A percentile compares a stretch with the other conserved stretches of the same genome.
Evolutionary conservation across 2,888 invertebrate species (phyloP).

Genomic region (Nomada ruficornis): DNA sequence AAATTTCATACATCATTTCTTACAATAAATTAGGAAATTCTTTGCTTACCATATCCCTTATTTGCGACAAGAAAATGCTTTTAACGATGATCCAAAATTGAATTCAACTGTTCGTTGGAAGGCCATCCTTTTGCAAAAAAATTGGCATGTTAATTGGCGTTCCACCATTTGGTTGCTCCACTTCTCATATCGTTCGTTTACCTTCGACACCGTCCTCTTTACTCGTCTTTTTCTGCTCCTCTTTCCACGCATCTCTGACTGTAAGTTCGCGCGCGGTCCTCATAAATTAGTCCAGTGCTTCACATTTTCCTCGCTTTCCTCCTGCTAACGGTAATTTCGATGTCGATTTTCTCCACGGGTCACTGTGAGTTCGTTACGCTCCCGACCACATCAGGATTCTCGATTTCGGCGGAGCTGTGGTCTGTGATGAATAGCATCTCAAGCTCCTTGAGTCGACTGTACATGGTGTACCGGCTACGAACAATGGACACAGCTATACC

Average conservation of each 20-base stretch:
- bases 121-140: constrained; percentile 90
- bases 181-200: constrained; percentile 18
- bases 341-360: constrained; percentile 13
- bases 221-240: not conserved
- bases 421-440: constrained; percentile 59
- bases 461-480: constrained; percentile 23
- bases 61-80: constrained; percentile 92
- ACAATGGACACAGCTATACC: constrained; percentile 4
- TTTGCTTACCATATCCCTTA: constrained; percentile 87
- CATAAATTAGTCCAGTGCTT: not conserved
- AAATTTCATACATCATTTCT: no score
- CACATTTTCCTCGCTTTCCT: not conserved
- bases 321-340: not conserved
- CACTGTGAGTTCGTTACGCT: constrained; percentile 54
- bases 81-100: constrained; percentile 96
- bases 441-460: constrained; percentile 39
- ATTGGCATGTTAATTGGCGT: constrained; percentile 84
- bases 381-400: constrained; percentile 42
- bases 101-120: constrained; percentile 92
- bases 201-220: not conserved
- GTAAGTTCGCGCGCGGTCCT: no score
- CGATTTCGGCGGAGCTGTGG: constrained; percentile 44
- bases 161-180: constrained; percentile 78
- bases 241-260: not conserved
- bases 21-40: no score